phyloP scores from a whole-genome alignment of 2,113 vertebrate species.

The Melanotaenia duboulayi region DNA sequence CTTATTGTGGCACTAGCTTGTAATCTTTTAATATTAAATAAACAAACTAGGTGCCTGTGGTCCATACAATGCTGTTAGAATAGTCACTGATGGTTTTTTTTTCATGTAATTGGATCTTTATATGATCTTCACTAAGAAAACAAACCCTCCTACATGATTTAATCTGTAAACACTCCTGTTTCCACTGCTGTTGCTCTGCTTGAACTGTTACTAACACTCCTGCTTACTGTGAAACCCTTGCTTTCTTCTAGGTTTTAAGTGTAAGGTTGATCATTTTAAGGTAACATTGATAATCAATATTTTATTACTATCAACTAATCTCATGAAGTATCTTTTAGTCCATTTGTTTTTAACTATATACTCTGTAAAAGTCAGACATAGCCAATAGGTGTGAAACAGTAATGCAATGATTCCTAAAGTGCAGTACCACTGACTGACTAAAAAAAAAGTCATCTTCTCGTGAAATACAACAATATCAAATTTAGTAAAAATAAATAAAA shows the following conservation, averaged over 20 bases:
- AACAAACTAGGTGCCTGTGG: slow-evolving; percentile 9
- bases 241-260: slow-evolving; percentile 10
- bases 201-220: not conserved
- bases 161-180: slow-evolving; percentile 26
- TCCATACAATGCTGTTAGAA: slow-evolving; percentile 19
- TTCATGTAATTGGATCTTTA: slow-evolving; percentile 55
- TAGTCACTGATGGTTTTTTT: slow-evolving; percentile 44
- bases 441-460: no score
- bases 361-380: no score
- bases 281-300: no score
- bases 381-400: no score
- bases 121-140: slow-evolving; percentile 44
- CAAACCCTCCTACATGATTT: slow-evolving; percentile 45
- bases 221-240: not conserved
- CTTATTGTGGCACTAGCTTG: not conserved
- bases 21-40: slow-evolving; percentile 15
- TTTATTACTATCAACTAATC: slow-evolving; percentile 6
- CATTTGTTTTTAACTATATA: not conserved
- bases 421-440: no score
- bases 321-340: not conserved
- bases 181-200: not conserved
- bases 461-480: no score
- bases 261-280: not conserved
- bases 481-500: no score
- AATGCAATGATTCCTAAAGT: no score